Evolutionary conservation across 2,113 vertebrate genomes (phyloP), one percentile per base, ranked within the genome.

Genomic region (Silurus meridionalis): DNA sequence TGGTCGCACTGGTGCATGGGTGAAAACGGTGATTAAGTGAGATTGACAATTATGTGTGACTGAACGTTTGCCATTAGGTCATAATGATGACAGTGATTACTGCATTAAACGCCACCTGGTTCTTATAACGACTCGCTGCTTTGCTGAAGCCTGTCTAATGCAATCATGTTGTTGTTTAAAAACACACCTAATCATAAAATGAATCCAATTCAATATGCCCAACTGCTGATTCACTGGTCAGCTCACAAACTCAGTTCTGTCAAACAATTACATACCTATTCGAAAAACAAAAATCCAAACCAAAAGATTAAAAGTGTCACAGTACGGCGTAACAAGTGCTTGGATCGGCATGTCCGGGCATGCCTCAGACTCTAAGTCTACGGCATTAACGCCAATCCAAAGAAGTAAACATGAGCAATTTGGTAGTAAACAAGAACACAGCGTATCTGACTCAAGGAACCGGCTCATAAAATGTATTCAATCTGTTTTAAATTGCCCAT

Each of bases 401-500:
- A 83, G 80, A 64, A 37, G 69, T 82, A 86, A 81, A 60, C 67
- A 75, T n/a, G 23, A 74, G 64, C 57, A 52, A 58, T 71, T 85
- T 57, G 15, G 84, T 64, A 80, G 84, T 82, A 85, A 86, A 84
- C 84, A 86, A 84, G 81, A 88, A 79, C 17, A 6, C 46, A 4
- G 23, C 46, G n/a, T 82, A 85, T 89, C 80, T 87, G 85, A 85
- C 88, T 63, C 75, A 37, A 80, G 84, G 88, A 81, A 86, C 89
- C 88, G 88, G 72, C 87, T 91, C 75, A 83, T 94, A 94, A 37
- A 94, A 91, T 95, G 92, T 90, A 91, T 93, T 87, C 92, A 93
- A 92, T 93, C 89, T 95, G 94, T 94, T 95, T 95, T 90, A 94
- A 95, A 95, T 95, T 95, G 94, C 88, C 93, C 94, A 93, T 94